Base-by-base conservation (phyloP, 92 coral and sea anemone species). In the Zoanthus sansibaricus region DNA sequence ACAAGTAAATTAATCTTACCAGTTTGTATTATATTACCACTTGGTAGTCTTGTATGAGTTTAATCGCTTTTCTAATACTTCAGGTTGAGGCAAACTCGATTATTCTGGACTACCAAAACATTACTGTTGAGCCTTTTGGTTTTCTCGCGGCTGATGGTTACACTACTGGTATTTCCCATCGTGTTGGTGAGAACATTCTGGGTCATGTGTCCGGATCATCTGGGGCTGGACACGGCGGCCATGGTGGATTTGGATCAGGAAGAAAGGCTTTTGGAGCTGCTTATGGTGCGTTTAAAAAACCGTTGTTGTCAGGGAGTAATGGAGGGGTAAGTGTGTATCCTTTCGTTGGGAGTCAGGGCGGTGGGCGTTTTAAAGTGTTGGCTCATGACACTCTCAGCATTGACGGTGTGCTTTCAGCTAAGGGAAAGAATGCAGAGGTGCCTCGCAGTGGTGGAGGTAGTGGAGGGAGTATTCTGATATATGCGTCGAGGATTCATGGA, bases 141-240 rank as follows among this genome's bases (percentile, higher is more conserved):
- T 45, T 86, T 9, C 88, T 92, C 9, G 31, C 51, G 64, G 66
- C 64, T 49, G 88, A 87, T 45, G 89, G 92, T 45, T 37, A 88
- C 71, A 75, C 48, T 64, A 62, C 62, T 46, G 73, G 76, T 16
- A 72, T 66, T 10, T 59, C 90, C 8, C 54, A 90, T 12, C 79
- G 88, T 68, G 59, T 33, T 77, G 82, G 83, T 72, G 92, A 91
- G 21, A 90, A 89, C 44, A 91, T 86, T 15, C 88, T 69, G 48
- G 79, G 88, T 10, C 83, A 89, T 44, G 48, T 30, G 17, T 64
- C n/a, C 30, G 95, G 95, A 2, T 85, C 90, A 15, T 86, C 93
- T 20, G 95, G 95, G 16, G 95, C 92, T 42, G 95, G 95, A 15
- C 91, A 92, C 67, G 95, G 95, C 14, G 95, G 91, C 61, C 95